Base-by-base conservation (phyloP, 2,113 vertebrate genomes). In the Ailurus styani region DNA sequence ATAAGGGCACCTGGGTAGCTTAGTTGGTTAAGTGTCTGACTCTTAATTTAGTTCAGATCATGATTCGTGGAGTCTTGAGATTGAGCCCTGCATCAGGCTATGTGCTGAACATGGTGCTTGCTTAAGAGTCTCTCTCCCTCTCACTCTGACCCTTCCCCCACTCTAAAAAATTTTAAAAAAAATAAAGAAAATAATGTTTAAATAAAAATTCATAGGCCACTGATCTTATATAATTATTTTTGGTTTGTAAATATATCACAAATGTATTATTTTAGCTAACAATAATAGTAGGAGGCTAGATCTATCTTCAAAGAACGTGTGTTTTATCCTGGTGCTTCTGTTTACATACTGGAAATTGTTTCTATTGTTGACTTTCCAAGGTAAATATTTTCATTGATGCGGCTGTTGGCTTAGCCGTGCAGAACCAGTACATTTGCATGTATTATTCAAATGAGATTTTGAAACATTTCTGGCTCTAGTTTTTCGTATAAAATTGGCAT, bases 401-500 rank as follows among this genome's bases (percentile, higher is more conserved):
- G 3, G 4, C 15, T 54, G 6, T 84, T 93, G 37, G 29, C 21
- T 96, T 95, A 84, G 34, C 23, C 87, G 88, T 57, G 45, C 55
- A 90, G 55, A 90, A 82, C 34, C 11, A 40, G 31, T 66, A 60
- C 6, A 91, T 55, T 85, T 91, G 20, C 21, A 85, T 60, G n/a
- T 27, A 85, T 92, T 89, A 60, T 89, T 57, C 70, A 89, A 92
- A 68, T 85, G 37, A 89, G 40, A 75, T 75, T 89, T 68, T 81
- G 57, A 97, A 91, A 40, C 34, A 70, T 90, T 97, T 92, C 66
- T 93, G 55, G 7, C 7, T 85, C 6, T 0, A 60, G 2, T 86
- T 75, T 86, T 89, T 85, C 57, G 52, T 89, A 42, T 55, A 60
- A 87, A 97, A 90, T 87, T 92, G 93, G 13, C 37, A 93, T 95